Evolutionary conservation across 2,888 invertebrate genomes (phyloP).

Genomic region (Agriopis leucophaearia): DNA sequence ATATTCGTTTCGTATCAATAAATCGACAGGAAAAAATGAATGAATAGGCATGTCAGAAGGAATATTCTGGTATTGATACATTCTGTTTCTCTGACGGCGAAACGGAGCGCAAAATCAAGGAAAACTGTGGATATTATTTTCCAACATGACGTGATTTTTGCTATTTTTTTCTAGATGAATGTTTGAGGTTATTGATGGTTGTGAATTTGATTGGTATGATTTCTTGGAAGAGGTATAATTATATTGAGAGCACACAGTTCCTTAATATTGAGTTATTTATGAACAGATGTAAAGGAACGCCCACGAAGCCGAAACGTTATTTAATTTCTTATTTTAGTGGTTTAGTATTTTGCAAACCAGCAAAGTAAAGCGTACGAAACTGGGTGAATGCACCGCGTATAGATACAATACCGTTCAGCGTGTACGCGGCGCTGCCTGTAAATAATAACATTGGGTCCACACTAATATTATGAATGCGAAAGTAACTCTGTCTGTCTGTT

Average conservation of each 20-base stretch:
- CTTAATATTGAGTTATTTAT: no score
- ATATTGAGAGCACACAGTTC: neutral
- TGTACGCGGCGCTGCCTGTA: no score
- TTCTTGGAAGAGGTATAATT: neutral
- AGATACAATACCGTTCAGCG: no score
- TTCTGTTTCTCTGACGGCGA: constrained; percentile 12
- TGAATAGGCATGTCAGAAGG: constrained; percentile 1
- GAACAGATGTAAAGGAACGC: no score
- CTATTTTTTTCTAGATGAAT: neutral
- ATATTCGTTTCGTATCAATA: neutral
- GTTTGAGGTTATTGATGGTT: neutral
- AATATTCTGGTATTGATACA: constrained; percentile 25
- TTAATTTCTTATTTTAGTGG: no score
- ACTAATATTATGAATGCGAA: no score
- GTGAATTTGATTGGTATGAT: neutral
- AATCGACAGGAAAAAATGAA: neutral
- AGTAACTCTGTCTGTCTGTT: no score
- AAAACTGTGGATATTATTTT: constrained; percentile 15
- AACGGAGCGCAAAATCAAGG: constrained; percentile 12
- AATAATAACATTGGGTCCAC: no score
- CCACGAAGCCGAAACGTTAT: no score
- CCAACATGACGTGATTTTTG: constrained; percentile 6
- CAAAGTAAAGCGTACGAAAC: no score
- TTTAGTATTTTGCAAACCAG: no score
- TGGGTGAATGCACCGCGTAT: no score